Percentiles rank a stretch among this genome's conserved stretches.
These are phyloP conservation scores for Steromphala cineraria DNA, from an alignment of 2,888 invertebrate species.

Conservation along the genomic window DNA sequence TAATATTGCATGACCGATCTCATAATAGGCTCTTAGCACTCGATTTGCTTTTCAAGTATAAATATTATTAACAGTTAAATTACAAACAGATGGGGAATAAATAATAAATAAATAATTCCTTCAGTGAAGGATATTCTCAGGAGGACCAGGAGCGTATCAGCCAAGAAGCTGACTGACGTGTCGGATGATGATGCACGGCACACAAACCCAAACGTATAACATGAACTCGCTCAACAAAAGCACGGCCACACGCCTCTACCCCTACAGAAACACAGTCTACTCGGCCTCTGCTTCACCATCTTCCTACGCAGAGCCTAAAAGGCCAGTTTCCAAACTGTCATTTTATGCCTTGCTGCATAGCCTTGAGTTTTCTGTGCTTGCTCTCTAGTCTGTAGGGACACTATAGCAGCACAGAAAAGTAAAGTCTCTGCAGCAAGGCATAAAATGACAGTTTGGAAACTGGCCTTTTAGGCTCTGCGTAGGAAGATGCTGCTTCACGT, in stretches of 20 bases:
- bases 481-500: background rate
- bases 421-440: too few relatives aligned
- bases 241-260: background rate
- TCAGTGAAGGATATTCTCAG: background rate
- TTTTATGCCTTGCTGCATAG: too few relatives aligned
- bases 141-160: background rate
- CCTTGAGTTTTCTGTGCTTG: too few relatives aligned
- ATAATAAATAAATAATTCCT: constrained; percentile 8
- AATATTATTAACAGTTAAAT: constrained; percentile 6
- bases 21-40: background rate
- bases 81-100: background rate
- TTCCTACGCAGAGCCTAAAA: too few relatives aligned
- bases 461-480: too few relatives aligned
- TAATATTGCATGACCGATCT: too few relatives aligned
- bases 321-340: too few relatives aligned
- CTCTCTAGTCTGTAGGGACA: too few relatives aligned
- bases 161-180: background rate
- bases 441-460: too few relatives aligned
- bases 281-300: background rate
- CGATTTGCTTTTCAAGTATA: background rate
- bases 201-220: constrained; percentile 5
- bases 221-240: background rate
- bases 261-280: background rate
- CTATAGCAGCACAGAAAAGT: too few relatives aligned
- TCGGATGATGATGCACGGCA: constrained; percentile 4